Evolutionary conservation across 2,797 vertebrate species (phyloP).

Genomic region (Oryzias dopingdopingensis): DNA sequence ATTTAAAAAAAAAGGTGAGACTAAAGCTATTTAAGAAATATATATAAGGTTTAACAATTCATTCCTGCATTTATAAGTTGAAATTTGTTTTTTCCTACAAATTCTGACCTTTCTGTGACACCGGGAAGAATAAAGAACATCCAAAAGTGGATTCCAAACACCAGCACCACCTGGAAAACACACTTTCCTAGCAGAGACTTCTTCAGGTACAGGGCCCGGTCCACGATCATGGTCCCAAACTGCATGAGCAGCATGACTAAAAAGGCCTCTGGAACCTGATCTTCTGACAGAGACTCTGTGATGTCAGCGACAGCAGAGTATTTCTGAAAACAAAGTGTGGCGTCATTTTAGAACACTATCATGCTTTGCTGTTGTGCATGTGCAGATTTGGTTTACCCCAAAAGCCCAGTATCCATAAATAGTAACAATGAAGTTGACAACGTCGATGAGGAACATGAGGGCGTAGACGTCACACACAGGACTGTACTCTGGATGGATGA

Average conservation of each 20-base stretch:
- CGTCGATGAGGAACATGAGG: conserved; percentile 79
- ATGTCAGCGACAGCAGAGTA: conserved; percentile 75
- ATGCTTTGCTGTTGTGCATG: background rate
- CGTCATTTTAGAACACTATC: background rate
- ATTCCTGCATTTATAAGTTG: too few species aligned
- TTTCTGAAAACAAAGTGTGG: conserved; percentile 60
- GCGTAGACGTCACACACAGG: conserved; percentile 77
- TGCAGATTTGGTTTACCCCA: conserved; percentile 58
- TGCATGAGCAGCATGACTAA: conserved; percentile 82
- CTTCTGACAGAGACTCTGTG: conserved; percentile 80
- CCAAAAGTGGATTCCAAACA: conserved; percentile 84
- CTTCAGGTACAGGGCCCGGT: conserved; percentile 80
- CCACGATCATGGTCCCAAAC: conserved; percentile 82
- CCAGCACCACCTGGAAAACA: conserved; percentile 80
- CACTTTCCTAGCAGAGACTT: conserved; percentile 82
- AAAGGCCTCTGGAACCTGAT: conserved; percentile 82
- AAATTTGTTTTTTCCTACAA: conserved; percentile 10
- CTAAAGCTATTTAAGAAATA: too few species aligned
- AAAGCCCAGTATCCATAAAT: conserved; percentile 83
- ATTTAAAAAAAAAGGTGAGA: too few species aligned
- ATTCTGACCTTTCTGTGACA: conserved; percentile 82
- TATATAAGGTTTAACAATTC: too few species aligned
- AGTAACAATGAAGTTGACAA: conserved; percentile 79
- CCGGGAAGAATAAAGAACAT: conserved; percentile 84
- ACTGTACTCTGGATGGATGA: conserved; percentile 83